Percentiles rank a stretch among this genome's conserved stretches.
phyloP scores from a whole-genome alignment of 2,888 invertebrate genomes.

The Aelia acuminata region DNA sequence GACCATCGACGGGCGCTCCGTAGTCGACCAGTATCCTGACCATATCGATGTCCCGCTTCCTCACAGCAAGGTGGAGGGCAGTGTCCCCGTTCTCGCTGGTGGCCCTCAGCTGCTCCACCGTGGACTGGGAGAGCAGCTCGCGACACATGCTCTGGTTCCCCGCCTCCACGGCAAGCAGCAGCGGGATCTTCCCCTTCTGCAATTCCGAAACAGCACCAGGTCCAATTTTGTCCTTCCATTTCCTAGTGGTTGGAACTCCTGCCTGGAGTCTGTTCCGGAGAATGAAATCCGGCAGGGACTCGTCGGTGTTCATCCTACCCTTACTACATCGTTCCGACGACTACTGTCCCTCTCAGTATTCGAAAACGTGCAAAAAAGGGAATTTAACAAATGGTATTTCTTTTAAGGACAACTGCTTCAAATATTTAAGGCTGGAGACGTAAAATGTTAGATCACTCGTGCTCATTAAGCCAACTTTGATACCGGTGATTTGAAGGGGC shows the following conservation, averaged over 20 bases:
- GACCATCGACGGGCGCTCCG: conserved; percentile 91
- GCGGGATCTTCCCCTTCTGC: conserved; percentile 93
- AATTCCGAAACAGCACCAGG: conserved; percentile 68
- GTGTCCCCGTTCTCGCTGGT: conserved; percentile 91
- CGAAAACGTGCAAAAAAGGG: not conserved
- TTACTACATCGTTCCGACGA: not conserved
- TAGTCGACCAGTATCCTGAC: conserved; percentile 92
- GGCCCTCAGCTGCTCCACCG: conserved; percentile 89
- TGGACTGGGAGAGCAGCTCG: conserved; percentile 89
- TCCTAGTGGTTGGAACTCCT: conserved; percentile 65
- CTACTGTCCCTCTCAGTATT: not conserved
- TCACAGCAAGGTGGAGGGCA: conserved; percentile 94
- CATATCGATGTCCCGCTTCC: conserved; percentile 93
- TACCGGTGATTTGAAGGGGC: not conserved
- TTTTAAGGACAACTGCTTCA: not conserved
- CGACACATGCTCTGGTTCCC: conserved; percentile 96
- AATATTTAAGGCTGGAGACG: not conserved
- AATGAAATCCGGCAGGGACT: conserved; percentile 65
- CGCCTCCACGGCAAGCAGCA: conserved; percentile 93
- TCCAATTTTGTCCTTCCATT: conserved; percentile 63
- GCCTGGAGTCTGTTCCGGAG: conserved; percentile 67
- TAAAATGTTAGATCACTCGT: not conserved
- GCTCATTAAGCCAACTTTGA: not conserved
- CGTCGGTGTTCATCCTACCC: conserved; percentile 62
- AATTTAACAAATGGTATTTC: not conserved